These are phyloP conservation scores for Anoura caudifer DNA, from an alignment of 2,113 vertebrate species.

Conservation along the genomic window DNA sequence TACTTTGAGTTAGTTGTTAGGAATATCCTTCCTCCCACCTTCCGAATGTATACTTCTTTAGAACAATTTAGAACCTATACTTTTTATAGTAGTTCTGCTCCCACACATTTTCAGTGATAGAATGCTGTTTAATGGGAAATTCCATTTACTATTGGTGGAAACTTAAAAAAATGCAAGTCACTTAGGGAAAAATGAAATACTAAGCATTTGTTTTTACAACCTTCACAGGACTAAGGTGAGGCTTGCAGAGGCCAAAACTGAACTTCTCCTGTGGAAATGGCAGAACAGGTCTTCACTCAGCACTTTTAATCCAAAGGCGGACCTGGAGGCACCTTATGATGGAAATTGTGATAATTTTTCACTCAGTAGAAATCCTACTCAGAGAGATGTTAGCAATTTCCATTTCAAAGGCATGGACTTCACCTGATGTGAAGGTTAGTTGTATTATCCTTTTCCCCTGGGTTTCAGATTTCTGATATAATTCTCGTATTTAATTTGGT, in stretches of 20 bases:
- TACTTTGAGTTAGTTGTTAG: not conserved
- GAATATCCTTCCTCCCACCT: no score
- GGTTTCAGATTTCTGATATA: no score
- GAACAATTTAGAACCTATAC: not conserved
- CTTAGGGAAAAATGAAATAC: not conserved
- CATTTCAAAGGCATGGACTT: constrained; percentile 46
- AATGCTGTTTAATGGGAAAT: not conserved
- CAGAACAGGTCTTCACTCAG: constrained; percentile 83
- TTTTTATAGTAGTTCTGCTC: not conserved
- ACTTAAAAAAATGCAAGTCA: not conserved
- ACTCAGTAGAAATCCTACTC: constrained; percentile 77
- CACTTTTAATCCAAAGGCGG: constrained; percentile 77
- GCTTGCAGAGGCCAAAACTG: constrained; percentile 84
- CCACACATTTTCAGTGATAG: not conserved
- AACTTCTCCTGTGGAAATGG: constrained; percentile 83
- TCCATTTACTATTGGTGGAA: not conserved
- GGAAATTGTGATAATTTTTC: constrained; percentile 76
- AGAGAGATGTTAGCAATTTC: constrained; percentile 78
- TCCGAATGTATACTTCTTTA: not conserved
- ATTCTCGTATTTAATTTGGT: no score
- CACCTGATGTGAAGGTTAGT: no score
- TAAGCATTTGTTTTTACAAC: not conserved
- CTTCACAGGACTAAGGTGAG: constrained; percentile 85
- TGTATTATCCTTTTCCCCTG: no score
- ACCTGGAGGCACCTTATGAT: constrained; percentile 78